Percentiles rank a stretch among this genome's conserved stretches.
These are phyloP conservation scores for Ephestia elutella DNA, from an alignment of 1,140 invertebrate species.

Conservation along the genomic window DNA sequence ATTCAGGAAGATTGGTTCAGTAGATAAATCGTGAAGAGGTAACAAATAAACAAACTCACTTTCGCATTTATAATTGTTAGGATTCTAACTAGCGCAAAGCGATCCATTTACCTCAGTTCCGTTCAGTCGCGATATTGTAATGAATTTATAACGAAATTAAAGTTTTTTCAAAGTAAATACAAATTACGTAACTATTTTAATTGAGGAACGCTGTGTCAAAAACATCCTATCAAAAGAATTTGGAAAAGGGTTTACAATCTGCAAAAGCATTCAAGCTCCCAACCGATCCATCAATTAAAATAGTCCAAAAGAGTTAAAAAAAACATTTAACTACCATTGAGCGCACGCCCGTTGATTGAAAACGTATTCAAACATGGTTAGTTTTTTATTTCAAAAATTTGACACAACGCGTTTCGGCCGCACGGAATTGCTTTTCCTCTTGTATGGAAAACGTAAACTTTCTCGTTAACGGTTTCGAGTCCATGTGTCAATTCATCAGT, in stretches of 20 bases:
- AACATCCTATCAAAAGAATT: not conserved
- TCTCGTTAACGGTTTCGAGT: not conserved
- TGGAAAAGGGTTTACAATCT: not conserved
- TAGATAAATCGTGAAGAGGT: too few relatives aligned
- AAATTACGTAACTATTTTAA: too few relatives aligned
- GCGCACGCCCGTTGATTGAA: constrained; percentile 20
- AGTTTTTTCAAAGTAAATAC: too few relatives aligned
- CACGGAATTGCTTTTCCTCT: constrained; percentile 20
- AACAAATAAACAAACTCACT: too few relatives aligned
- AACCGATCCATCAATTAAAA: constrained; percentile 15
- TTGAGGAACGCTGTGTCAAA: not conserved
- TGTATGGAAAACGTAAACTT: constrained; percentile 6
- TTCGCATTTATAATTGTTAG: too few relatives aligned
- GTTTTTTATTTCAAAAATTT: constrained; percentile 19
- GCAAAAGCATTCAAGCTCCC: constrained; percentile 12
- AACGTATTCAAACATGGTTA: constrained; percentile 23
- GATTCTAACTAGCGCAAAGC: too few relatives aligned
- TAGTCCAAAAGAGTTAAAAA: constrained; percentile 18
- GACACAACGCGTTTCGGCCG: constrained; percentile 9
- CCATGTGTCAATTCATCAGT: not conserved
- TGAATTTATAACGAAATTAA: too few relatives aligned
- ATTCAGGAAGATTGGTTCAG: too few relatives aligned
- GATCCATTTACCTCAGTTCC: too few relatives aligned
- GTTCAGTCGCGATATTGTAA: too few relatives aligned
- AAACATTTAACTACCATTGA: constrained; percentile 8